Evolutionary conservation across 1,140 invertebrate genomes (phyloP).

Genomic region (Drosophila melanica): DNA sequence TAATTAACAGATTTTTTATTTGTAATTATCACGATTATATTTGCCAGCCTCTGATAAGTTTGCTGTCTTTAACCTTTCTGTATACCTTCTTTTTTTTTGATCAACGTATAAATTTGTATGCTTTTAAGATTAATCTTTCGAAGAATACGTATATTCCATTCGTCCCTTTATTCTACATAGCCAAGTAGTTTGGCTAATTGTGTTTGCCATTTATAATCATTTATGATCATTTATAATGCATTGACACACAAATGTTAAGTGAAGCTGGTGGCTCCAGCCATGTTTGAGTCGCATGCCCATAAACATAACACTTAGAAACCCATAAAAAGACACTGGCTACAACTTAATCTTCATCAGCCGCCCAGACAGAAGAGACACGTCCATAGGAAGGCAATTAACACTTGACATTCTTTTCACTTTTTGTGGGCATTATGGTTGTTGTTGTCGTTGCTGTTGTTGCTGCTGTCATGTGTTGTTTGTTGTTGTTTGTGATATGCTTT

Average conservation of each 20-base stretch:
- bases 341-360: constrained; percentile 73
- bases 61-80: too few species aligned
- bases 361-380: constrained; percentile 28
- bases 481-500: constrained; percentile 66
- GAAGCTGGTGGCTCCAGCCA: not conserved
- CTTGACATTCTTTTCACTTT: constrained; percentile 82
- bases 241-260: constrained; percentile 42
- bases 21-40: too few species aligned
- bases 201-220: constrained; percentile 48
- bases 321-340: constrained; percentile 61
- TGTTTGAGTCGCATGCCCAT: constrained; percentile 31
- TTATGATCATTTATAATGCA: constrained; percentile 52
- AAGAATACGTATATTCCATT: not conserved
- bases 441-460: constrained; percentile 18
- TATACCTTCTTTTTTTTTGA: too few species aligned
- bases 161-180: not conserved
- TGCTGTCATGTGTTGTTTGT: constrained; percentile 19
- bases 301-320: constrained; percentile 44
- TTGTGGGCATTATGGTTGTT: constrained; percentile 23
- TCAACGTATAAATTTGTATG: too few species aligned
- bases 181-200: constrained; percentile 19
- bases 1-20: too few species aligned
- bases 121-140: not conserved
- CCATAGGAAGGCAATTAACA: constrained; percentile 74
- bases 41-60: too few species aligned